phyloP scores from a whole-genome alignment of 2,113 vertebrate genomes.

The crab-eating macaque (Macaca fascicularis) region DNA sequence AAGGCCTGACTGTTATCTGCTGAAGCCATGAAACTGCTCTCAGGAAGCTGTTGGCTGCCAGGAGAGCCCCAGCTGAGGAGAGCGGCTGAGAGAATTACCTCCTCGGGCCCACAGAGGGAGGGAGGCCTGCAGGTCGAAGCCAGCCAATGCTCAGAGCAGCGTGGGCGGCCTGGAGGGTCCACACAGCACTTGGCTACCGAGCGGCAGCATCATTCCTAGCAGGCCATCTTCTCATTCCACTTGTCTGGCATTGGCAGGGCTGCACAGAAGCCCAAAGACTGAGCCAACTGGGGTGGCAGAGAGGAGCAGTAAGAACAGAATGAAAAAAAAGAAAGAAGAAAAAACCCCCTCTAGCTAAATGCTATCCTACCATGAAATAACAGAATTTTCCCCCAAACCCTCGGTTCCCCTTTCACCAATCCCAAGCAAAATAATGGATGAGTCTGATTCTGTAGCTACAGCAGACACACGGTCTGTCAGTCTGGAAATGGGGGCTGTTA shows the following conservation, averaged over 20 bases:
- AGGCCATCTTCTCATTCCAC: neutral
- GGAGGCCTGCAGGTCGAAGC: rapidly evolving
- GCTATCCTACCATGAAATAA: neutral
- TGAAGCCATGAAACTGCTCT: neutral
- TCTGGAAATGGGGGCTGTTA: neutral
- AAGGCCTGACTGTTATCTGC: neutral
- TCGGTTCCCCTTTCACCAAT: neutral
- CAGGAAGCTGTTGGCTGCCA: neutral
- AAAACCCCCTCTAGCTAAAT: neutral
- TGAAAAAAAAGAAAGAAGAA: neutral
- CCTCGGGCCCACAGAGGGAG: neutral
- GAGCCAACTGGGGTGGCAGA: neutral
- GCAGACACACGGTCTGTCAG: neutral
- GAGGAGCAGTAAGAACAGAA: neutral
- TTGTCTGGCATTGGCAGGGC: neutral
- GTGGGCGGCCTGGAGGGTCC: rapidly evolving
- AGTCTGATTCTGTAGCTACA: neutral
- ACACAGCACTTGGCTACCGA: rapidly evolving
- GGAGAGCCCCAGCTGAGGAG: neutral
- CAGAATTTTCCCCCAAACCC: neutral
- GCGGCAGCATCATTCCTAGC: neutral
- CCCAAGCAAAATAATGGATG: neutral
- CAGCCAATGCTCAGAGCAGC: neutral
- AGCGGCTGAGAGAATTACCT: neutral
- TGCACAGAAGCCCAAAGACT: neutral